Evolutionary conservation across 2,113 vertebrate species (phyloP), one percentile per base, ranked within the genome.

Genomic region (Ceyx melanurus): DNA sequence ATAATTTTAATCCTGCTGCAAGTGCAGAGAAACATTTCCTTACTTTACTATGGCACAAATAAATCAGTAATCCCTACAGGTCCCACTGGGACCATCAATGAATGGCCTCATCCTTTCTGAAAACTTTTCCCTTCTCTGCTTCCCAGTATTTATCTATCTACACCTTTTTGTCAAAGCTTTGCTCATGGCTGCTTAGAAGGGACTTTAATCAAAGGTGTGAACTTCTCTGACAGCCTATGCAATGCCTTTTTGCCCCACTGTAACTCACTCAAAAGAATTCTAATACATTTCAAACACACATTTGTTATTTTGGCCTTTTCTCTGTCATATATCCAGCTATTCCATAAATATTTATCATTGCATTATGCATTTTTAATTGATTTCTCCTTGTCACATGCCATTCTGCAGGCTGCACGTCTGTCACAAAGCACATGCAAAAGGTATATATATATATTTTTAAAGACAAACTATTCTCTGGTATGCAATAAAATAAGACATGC

Each of bases 291-390:
- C 45, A 58, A 29, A 94, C 53, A 60, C 16, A 65, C 13, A 53
- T 76, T 66, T 90, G 28, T 70, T 85, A 45, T 86, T 84, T 33
- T 50, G 82, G 11, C 20, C 48, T 85, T 97, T n/a, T 77, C 40
- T 40, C 67, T 53, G 19, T 33, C 46, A 50, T 43, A 54, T 7
- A 73, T 58, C 31, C 21, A 57, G 31, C 29, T 85, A 60, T 51
- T 77, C 68, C 18, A 85, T 64, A 95, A 80, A 91, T 94, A 95
- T 90, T 94, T 87, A 86, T 58, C 72, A 35, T 58, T 65, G 56
- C 11, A 73, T 83, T 67, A 86, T 81, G 50, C 15, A 62, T 77
- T 92, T 94, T 95, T 91, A 54, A 92, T 83, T 73, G 54, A 81
- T 83, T 81, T 74, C 43, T 31, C 31, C 73, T 85, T 72, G 72